Conservation (phyloP, 2,113 vertebrate species). For the Leucopsar rothschildi region DNA sequence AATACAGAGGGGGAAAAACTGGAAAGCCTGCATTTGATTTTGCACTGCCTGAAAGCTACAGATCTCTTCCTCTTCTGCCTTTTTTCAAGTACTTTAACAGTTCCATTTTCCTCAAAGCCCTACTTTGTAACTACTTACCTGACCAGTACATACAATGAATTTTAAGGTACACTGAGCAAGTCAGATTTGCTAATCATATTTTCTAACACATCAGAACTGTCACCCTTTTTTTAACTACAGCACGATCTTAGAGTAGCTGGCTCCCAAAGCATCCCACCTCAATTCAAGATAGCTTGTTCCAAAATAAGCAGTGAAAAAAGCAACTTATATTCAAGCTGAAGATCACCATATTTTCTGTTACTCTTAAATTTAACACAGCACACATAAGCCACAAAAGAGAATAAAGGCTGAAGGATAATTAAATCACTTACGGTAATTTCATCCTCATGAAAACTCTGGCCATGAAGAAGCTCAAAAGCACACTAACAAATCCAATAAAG, state of each 20-base stretch:
- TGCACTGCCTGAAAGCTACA: background rate
- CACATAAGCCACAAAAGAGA: background rate
- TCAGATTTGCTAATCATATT: background rate
- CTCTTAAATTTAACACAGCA: background rate
- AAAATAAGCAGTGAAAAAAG: background rate
- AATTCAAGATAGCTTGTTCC: background rate
- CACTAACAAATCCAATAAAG: conserved; percentile 97
- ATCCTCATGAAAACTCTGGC: conserved; percentile 99
- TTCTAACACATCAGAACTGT: background rate
- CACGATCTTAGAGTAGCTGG: background rate
- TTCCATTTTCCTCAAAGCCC: background rate
- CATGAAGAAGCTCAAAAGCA: conserved; percentile 99
- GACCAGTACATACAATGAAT: background rate
- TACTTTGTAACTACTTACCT: background rate
- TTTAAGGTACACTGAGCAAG: background rate
- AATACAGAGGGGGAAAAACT: fast-evolving
- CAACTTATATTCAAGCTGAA: background rate
- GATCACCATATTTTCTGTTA: background rate
- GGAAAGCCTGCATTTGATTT: background rate
- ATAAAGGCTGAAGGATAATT: background rate
- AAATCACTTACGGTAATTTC: conserved; percentile 94
- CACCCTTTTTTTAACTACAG: background rate
- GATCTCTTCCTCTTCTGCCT: background rate
- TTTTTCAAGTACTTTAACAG: background rate
- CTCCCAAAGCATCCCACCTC: background rate